Percentiles rank a stretch among this genome's conserved stretches.
phyloP scores from a whole-genome alignment of 2,888 invertebrate genomes.

The Tolmerus cingulatus region DNA sequence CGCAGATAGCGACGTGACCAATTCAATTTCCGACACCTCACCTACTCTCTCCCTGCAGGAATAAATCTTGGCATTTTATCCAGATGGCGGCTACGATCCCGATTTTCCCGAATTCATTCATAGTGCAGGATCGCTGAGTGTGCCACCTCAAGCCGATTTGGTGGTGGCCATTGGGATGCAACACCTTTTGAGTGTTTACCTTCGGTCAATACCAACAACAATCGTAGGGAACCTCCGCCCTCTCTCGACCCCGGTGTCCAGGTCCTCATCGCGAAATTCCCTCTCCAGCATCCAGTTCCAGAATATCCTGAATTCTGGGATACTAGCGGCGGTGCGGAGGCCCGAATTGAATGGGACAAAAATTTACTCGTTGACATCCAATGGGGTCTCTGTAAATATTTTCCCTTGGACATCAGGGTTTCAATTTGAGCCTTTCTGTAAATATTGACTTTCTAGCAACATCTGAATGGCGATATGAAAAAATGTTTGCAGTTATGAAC shows the following conservation, averaged over 20 bases:
- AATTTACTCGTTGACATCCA: slow-evolving; percentile 33
- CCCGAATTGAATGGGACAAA: slow-evolving; percentile 7
- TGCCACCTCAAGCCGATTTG: slow-evolving; percentile 33
- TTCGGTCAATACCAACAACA: slow-evolving; percentile 2
- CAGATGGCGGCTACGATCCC: slow-evolving; percentile 12
- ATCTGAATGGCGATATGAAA: slow-evolving; percentile 20
- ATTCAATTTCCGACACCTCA: slow-evolving; percentile 38
- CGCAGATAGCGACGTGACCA: slow-evolving; percentile 12
- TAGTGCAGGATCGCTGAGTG: slow-evolving; percentile 28
- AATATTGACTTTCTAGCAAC: slow-evolving; percentile 41
- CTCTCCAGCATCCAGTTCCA: neutral
- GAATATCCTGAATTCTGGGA: neutral
- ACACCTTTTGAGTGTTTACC: slow-evolving; percentile 38
- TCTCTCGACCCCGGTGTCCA: neutral
- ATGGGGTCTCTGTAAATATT: slow-evolving; percentile 40
- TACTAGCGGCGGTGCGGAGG: neutral
- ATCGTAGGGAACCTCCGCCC: neutral
- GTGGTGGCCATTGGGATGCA: slow-evolving; percentile 29
- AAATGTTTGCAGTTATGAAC: slow-evolving; percentile 37
- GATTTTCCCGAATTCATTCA: slow-evolving; percentile 26
- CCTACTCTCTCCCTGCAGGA: neutral
- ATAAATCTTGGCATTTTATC: slow-evolving; percentile 10
- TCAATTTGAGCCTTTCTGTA: slow-evolving; percentile 42
- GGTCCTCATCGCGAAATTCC: neutral
- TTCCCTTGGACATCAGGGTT: slow-evolving; percentile 40